phyloP scores from a whole-genome alignment of 2,888 invertebrate species.

The Trissonchulus latispiculum region DNA sequence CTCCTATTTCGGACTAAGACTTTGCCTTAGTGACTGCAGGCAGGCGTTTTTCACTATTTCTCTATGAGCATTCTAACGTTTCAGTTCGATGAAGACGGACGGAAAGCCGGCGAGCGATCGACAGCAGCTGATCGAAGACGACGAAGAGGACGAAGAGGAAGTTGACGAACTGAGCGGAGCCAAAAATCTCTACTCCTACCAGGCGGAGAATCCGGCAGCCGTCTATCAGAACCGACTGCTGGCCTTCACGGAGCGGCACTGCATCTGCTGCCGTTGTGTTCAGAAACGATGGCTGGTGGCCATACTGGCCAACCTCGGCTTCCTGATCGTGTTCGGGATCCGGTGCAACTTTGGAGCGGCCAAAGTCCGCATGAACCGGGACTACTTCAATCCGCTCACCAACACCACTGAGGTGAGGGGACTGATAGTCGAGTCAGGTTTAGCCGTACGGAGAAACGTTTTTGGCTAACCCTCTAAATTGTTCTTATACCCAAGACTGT shows the following conservation, averaged over 20 bases:
- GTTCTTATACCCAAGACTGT: no score
- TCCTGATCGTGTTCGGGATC: conserved; percentile 63
- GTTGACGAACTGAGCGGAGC: neutral
- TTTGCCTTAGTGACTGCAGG: no score
- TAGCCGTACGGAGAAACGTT: no score
- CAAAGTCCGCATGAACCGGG: conserved; percentile 53
- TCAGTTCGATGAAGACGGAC: no score
- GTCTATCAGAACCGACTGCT: conserved; percentile 1
- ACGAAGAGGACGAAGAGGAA: neutral
- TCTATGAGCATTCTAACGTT: no score
- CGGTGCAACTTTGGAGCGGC: conserved; percentile 98
- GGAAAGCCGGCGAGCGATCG: no score
- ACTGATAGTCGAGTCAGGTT: no score
- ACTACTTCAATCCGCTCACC: neutral
- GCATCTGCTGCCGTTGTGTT: conserved; percentile 13
- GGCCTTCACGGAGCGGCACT: neutral
- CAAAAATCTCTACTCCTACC: neutral
- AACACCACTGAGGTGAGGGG: neutral
- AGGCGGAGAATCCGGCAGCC: neutral
- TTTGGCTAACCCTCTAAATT: no score
- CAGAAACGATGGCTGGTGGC: conserved; percentile 45
- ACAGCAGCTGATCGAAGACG: no score
- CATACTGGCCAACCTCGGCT: conserved; percentile 49
- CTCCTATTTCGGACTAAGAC: no score
- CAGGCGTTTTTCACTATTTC: no score